phyloP scores from a whole-genome alignment of 2,113 vertebrate species.

The Oxyura jamaicensis region DNA sequence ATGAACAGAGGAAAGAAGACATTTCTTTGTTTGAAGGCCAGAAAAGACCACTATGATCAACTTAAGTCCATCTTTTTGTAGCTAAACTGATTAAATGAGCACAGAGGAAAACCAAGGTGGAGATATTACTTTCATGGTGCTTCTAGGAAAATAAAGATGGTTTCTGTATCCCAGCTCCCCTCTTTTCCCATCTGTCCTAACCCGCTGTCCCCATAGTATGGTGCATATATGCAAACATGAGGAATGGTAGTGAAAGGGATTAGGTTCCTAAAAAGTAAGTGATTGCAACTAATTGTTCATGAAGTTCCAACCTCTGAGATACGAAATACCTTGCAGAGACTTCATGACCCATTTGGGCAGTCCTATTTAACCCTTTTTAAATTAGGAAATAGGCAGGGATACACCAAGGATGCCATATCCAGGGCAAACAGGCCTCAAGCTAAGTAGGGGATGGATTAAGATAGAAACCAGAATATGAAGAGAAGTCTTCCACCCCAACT shows the following conservation, averaged over 20 bases:
- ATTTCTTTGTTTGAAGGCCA: neutral
- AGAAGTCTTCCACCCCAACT: neutral
- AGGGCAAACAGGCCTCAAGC: neutral
- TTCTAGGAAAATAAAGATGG: neutral
- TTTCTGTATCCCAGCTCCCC: neutral
- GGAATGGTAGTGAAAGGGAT: neutral
- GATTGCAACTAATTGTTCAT: neutral
- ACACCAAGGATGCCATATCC: neutral
- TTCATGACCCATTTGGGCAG: neutral
- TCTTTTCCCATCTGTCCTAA: neutral
- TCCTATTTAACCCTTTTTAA: neutral
- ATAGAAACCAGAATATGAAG: neutral
- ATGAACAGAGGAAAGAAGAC: neutral
- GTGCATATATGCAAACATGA: neutral
- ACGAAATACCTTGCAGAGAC: neutral
- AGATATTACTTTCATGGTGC: neutral
- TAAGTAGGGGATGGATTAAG: neutral
- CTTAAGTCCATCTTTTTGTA: neutral
- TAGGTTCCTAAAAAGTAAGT: neutral
- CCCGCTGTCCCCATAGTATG: neutral
- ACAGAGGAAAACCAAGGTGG: neutral
- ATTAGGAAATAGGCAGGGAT: neutral
- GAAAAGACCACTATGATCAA: neutral
- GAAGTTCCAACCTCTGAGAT: neutral
- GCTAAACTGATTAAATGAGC: neutral